Evolutionary conservation across 30 jellyfish, hydroid and myxozoan genomes (phyloP).

Genomic region (Hydractinia echinata): DNA sequence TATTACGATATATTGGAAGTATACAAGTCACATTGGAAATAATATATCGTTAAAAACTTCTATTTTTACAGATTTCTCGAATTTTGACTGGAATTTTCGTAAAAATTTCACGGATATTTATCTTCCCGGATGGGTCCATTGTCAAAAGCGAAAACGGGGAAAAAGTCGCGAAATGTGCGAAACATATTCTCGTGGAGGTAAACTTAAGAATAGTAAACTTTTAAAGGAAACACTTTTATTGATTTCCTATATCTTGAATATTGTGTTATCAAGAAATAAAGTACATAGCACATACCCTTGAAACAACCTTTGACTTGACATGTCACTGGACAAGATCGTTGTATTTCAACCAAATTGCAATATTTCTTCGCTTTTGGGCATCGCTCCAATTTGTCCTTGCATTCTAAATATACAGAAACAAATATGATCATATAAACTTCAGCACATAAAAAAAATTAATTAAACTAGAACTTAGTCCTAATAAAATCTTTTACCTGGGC

Average conservation of each 20-base stretch:
- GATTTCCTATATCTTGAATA: neutral
- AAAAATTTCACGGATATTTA: too few relatives aligned
- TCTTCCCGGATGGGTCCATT: too few relatives aligned
- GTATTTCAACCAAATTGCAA: neutral
- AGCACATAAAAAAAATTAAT: neutral
- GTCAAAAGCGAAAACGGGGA: too few relatives aligned
- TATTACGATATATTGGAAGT: too few relatives aligned
- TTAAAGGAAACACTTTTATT: neutral
- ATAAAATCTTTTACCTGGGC: constrained; percentile 17
- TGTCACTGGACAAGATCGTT: constrained; percentile 1
- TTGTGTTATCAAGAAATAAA: neutral
- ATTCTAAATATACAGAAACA: constrained; percentile 25
- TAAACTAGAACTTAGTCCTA: too few relatives aligned
- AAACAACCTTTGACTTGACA: neutral
- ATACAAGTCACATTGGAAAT: too few relatives aligned
- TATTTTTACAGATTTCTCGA: too few relatives aligned
- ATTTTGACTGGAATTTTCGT: too few relatives aligned
- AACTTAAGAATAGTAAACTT: too few relatives aligned
- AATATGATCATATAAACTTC: neutral
- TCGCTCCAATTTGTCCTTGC: constrained; percentile 33
- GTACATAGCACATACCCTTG: neutral
- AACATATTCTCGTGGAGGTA: too few relatives aligned
- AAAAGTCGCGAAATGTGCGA: too few relatives aligned
- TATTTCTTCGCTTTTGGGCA: neutral
- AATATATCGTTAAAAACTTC: too few relatives aligned